These are phyloP conservation scores for Hemichromis elongatus DNA, from an alignment of 2,113 vertebrate species.

Conservation along the genomic window DNA sequence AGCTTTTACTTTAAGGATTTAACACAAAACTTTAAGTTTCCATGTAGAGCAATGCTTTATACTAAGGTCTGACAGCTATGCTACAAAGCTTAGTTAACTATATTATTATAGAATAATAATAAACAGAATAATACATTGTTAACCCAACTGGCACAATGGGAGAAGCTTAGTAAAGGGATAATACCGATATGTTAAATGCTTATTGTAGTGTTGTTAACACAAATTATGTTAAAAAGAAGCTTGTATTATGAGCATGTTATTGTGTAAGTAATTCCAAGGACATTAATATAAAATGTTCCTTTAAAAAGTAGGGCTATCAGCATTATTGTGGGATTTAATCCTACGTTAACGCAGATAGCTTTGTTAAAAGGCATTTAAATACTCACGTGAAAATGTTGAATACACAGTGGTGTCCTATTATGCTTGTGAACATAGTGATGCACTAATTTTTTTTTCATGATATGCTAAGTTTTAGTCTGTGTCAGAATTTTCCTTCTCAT, in stretches of 20 bases:
- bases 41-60: neutral
- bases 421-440: too few species aligned
- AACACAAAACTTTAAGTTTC: neutral
- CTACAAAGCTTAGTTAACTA: neutral
- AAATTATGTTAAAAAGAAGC: neutral
- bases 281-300: too few species aligned
- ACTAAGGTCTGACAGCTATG: neutral
- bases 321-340: too few species aligned
- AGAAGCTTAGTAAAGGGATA: neutral
- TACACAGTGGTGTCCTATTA: too few species aligned
- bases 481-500: too few species aligned
- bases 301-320: too few species aligned
- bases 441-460: too few species aligned
- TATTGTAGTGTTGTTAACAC: neutral
- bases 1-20: neutral
- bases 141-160: neutral
- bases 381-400: too few species aligned
- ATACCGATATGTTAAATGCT: neutral
- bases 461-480: too few species aligned
- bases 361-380: too few species aligned
- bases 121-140: neutral
- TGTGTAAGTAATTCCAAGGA: neutral
- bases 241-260: neutral
- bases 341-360: too few species aligned
- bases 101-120: accelerated